Evolutionary conservation across 2,888 invertebrate species (phyloP), one percentile per base, ranked within the genome.

Genomic region (Dusona sp.): DNA sequence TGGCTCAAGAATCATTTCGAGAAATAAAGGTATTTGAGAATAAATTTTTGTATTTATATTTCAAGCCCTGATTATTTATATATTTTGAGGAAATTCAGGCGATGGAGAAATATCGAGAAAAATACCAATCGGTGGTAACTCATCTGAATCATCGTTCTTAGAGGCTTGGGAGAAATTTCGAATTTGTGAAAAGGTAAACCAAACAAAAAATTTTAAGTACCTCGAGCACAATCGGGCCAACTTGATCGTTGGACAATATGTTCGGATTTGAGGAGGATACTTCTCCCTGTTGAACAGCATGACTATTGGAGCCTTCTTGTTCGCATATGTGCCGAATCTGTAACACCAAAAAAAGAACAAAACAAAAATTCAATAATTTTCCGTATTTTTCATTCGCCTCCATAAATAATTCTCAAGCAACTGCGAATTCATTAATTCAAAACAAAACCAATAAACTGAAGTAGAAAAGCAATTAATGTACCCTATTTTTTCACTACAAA

Each of bases 281-380:
- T 95, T 99, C 99, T 92, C 98, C 98, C 94, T 98, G 98, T 95
- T 99, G 99, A 89, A 99, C 98, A 90, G 98, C 98, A 95, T 97
- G 93, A 92, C 93, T 93, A 91, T 93, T 93, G 85, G 93, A 92
- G 86, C 93, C 95, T 90, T 95, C 95, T 94, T 95, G 95, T 91
- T 95, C 94, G 93, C 96, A 96, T 92, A 97, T 96, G 95, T 97
- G 96, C 94, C 96, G 96, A 94, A 97, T 97, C 96, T 97, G 91
- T 1, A 85, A 89, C 86, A 82, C 8, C 9, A 45, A 48, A 19
- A 25, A 65, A 57, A 36, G 13, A 9, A 25, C n/a, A n/a, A n/a
- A 19, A 19, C 1, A 36, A 36, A 22, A 9, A 25, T 42, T 25
- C 0, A 57, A 3, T 57, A 11, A 57, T 11, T 57, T 61, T 29